phyloP scores from a whole-genome alignment of 2,113 vertebrate species.

The Mus spicilegus region DNA sequence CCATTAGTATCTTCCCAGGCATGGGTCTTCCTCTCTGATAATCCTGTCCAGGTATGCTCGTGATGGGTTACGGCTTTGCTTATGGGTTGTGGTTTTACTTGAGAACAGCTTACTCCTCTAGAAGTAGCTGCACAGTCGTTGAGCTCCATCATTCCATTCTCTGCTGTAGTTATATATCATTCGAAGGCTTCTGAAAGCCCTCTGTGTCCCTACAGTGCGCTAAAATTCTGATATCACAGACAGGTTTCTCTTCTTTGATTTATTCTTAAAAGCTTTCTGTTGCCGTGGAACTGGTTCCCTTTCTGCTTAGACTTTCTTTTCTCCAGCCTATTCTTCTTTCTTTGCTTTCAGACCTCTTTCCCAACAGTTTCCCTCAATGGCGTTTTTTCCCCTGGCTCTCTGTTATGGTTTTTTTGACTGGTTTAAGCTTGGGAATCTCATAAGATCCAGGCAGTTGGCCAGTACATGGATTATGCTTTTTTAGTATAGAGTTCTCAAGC shows the following conservation, averaged over 20 bases:
- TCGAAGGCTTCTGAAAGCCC: background rate
- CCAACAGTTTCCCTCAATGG: background rate
- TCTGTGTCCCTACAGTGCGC: background rate
- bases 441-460: background rate
- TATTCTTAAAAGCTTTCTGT: background rate
- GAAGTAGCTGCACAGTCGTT: background rate
- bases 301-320: background rate
- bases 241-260: background rate
- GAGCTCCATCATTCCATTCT: background rate
- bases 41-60: background rate
- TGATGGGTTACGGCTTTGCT: constrained; percentile 28
- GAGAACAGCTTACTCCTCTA: background rate
- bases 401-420: background rate
- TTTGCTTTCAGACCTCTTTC: background rate
- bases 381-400: background rate
- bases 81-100: background rate
- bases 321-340: background rate
- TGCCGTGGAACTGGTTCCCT: background rate
- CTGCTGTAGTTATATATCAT: background rate
- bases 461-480: background rate
- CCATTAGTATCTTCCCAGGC: background rate
- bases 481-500: background rate
- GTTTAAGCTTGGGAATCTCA: constrained; percentile 37
- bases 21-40: constrained; percentile 18
- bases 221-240: background rate